Evolutionary conservation across 2,888 invertebrate genomes (phyloP).

Genomic region (Andrena hattorfiana): DNA sequence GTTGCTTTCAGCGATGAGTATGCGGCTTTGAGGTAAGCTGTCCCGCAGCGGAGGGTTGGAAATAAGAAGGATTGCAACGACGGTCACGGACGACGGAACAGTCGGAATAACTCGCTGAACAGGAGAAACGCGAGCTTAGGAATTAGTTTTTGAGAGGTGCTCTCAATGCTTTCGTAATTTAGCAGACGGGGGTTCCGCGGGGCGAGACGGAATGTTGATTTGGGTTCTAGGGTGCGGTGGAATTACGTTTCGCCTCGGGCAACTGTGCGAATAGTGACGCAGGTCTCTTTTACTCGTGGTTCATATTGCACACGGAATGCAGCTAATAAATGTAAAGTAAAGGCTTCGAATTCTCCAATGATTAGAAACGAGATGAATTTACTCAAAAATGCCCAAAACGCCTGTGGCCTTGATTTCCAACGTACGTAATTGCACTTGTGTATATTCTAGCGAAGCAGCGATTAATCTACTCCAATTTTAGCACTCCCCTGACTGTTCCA

Average conservation of each 20-base stretch:
- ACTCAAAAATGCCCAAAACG: too few relatives aligned
- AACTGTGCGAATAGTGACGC: too few relatives aligned
- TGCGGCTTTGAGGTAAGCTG: conserved; percentile 4
- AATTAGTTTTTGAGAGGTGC: conserved; percentile 33
- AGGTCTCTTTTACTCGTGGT: too few relatives aligned
- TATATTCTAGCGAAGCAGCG: too few relatives aligned
- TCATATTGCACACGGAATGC: too few relatives aligned
- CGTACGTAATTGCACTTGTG: too few relatives aligned
- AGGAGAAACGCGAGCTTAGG: conserved; percentile 18
- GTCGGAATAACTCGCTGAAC: conserved; percentile 12
- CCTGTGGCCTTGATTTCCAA: too few relatives aligned
- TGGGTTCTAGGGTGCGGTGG: neutral
- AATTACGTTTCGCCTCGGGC: neutral
- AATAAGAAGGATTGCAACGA: neutral
- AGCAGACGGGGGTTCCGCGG: neutral
- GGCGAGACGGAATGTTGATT: neutral
- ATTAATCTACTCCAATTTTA: too few relatives aligned
- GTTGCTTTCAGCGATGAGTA: neutral
- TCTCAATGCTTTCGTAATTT: conserved; percentile 23
- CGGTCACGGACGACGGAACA: conserved; percentile 19
- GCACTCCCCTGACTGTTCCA: too few relatives aligned
- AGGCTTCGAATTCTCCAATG: too few relatives aligned
- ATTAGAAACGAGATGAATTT: too few relatives aligned
- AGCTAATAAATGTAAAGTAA: too few relatives aligned
- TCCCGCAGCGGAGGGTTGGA: neutral